Evolutionary conservation across 2,797 vertebrate genomes (phyloP).

Genomic region (Melanotaenia parkinsoni): DNA sequence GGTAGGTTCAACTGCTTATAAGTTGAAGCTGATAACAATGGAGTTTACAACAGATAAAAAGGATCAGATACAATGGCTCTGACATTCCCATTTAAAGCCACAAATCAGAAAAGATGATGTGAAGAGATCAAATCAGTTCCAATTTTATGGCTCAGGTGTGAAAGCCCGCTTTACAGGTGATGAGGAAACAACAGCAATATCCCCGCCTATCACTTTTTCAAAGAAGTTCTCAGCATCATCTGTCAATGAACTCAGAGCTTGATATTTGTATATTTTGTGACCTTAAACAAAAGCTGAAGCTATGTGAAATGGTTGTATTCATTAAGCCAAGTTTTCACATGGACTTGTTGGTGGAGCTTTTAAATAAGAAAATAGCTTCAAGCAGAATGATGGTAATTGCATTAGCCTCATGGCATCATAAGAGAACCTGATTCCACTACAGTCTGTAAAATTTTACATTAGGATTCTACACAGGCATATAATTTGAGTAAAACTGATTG

Average conservation of each 20-base stretch:
- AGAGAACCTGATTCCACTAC: neutral
- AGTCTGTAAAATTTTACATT: neutral
- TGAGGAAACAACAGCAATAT: neutral
- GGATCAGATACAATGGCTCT: neutral
- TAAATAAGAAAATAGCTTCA: neutral
- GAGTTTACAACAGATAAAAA: neutral
- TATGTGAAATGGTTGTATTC: neutral
- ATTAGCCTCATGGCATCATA: neutral
- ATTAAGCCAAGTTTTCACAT: neutral
- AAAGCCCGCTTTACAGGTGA: neutral
- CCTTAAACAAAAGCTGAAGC: neutral
- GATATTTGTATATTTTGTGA: neutral
- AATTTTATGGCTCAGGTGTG: neutral
- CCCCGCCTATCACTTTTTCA: neutral
- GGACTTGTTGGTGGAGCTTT: too few relatives aligned
- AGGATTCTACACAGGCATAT: neutral
- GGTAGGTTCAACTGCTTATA: too few relatives aligned
- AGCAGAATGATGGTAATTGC: neutral
- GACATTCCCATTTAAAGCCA: neutral
- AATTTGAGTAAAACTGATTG: neutral
- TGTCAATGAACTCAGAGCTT: neutral
- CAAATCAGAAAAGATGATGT: neutral
- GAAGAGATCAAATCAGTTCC: neutral
- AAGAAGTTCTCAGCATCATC: neutral
- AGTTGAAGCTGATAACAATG: neutral